Conservation (phyloP, 2,113 vertebrate genomes). For the Plotosus lineatus region DNA sequence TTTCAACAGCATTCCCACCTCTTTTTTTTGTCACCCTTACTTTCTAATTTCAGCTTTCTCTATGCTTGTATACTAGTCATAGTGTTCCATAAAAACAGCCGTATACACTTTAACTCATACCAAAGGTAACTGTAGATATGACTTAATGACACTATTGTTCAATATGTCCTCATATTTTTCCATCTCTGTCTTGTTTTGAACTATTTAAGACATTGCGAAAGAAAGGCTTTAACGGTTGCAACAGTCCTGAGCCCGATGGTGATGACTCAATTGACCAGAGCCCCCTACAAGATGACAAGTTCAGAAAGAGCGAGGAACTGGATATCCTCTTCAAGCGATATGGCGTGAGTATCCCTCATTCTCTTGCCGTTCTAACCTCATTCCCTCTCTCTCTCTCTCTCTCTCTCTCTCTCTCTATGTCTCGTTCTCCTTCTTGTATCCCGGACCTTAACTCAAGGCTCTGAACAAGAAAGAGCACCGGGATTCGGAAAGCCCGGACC, state of each 20-base stretch:
- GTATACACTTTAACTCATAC: not conserved
- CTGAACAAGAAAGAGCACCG: conserved; percentile 99
- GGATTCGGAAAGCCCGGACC: conserved; percentile 96
- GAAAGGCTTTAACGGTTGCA: conserved; percentile 99
- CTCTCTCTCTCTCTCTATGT: conserved; percentile 53
- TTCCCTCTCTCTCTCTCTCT: conserved; percentile 69
- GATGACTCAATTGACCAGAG: conserved; percentile 98
- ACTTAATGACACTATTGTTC: conserved; percentile 14
- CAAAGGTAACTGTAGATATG: too few relatives aligned
- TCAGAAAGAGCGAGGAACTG: conserved; percentile 92
- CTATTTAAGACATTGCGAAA: conserved; percentile 90
- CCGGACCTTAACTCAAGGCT: conserved; percentile 76
- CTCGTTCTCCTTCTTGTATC: conserved; percentile 54
- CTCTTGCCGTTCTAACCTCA: conserved; percentile 64
- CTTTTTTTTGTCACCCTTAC: conserved; percentile 8
- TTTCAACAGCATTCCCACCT: conserved; percentile 41
- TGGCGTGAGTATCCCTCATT: conserved; percentile 86
- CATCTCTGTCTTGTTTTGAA: conserved; percentile 68
- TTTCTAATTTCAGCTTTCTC: conserved; percentile 7
- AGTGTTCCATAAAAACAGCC: not conserved
- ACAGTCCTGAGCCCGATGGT: conserved; percentile 95
- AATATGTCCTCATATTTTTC: conserved; percentile 58
- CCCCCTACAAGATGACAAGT: conserved; percentile 95
- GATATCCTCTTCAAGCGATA: conserved; percentile 97
- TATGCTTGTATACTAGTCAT: conserved; percentile 4